Evolutionary conservation across 2,888 invertebrate species (phyloP).

Genomic region (Noctua janthe): DNA sequence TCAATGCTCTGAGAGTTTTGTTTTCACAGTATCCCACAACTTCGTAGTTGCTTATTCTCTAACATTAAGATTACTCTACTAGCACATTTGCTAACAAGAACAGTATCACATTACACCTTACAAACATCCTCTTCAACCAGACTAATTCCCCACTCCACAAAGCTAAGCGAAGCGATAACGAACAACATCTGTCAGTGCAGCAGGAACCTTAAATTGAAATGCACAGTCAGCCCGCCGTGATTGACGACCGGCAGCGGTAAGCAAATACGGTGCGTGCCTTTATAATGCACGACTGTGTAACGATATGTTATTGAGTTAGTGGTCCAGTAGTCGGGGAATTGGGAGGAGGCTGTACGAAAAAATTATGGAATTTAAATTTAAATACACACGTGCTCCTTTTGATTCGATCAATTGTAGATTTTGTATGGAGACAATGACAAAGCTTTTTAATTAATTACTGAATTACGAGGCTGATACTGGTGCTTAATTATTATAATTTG

Average conservation of each 20-base stretch:
- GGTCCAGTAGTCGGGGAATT: not conserved
- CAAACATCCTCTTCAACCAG: not conserved
- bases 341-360: not conserved
- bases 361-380: not conserved
- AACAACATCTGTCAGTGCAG: constrained; percentile 65
- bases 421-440: not conserved
- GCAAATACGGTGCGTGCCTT: constrained; percentile 83
- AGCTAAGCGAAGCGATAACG: constrained; percentile 60
- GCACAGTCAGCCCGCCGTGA: constrained; percentile 88
- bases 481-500: not conserved
- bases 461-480: not conserved
- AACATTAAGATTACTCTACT: not conserved
- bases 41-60: not conserved
- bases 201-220: constrained; percentile 84
- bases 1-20: not conserved
- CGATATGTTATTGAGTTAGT: constrained; percentile 56
- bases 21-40: not conserved
- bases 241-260: constrained; percentile 88
- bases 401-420: not conserved
- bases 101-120: constrained; percentile 1
- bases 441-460: not conserved
- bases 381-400: not conserved
- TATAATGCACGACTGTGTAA: constrained; percentile 73
- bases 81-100: not conserved
- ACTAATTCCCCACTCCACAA: constrained; percentile 8